Conservation (phyloP, 2,113 vertebrate species). For the Leptocoma aspasia region DNA sequence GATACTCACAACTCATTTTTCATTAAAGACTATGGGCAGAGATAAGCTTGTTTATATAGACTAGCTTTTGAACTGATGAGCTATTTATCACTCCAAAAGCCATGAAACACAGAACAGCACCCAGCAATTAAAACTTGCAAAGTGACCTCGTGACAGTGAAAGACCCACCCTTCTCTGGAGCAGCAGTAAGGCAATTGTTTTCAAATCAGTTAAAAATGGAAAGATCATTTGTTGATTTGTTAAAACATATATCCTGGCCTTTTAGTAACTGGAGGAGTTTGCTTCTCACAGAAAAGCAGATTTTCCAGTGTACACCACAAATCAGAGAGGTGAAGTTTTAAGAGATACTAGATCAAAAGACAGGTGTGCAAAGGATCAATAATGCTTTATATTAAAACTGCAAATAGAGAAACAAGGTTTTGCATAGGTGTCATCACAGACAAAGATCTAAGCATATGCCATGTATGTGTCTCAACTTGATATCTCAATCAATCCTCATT, state of each 20-base stretch:
- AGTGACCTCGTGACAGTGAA: slow-evolving; percentile 84
- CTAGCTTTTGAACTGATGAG: slow-evolving; percentile 74
- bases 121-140: slow-evolving; percentile 90
- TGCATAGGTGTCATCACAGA: neutral
- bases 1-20: slow-evolving; percentile 90
- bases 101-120: slow-evolving; percentile 72
- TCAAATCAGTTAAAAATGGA: slow-evolving; percentile 56
- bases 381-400: neutral
- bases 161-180: slow-evolving; percentile 61
- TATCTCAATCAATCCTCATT: neutral
- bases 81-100: slow-evolving; percentile 79
- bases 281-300: neutral
- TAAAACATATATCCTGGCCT: slow-evolving; percentile 53
- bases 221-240: slow-evolving; percentile 62
- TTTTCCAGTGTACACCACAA: neutral
- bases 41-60: slow-evolving; percentile 90
- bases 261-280: neutral
- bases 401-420: neutral
- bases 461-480: neutral
- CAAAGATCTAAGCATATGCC: neutral
- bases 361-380: neutral
- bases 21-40: slow-evolving; percentile 82
- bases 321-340: neutral
- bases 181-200: slow-evolving; percentile 50
- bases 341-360: neutral